These are phyloP conservation scores for Cyprinodon variegatus DNA, from an alignment of 2,113 vertebrate species.

Conservation along the genomic window DNA sequence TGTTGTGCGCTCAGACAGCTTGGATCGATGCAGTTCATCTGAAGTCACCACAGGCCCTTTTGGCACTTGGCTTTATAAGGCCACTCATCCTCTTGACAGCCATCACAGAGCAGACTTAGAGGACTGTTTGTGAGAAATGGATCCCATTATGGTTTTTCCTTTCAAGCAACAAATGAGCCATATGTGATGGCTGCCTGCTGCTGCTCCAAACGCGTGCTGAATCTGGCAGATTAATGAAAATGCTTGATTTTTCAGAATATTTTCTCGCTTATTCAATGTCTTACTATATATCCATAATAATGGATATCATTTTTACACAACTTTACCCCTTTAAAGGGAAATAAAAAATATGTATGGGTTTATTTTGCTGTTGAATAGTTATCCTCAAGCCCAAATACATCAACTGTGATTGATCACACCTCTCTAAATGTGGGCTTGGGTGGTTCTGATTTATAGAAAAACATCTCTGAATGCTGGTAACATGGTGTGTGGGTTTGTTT, in stretches of 20 bases:
- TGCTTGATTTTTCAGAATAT: not conserved
- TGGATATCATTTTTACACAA: not conserved
- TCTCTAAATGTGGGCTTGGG: too few species aligned
- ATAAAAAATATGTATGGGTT: too few species aligned
- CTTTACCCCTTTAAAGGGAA: not conserved
- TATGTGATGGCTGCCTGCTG: conserved; percentile 1
- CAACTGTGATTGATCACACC: too few species aligned
- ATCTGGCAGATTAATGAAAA: not conserved
- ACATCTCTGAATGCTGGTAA: too few species aligned
- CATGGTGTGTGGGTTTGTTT: too few species aligned
- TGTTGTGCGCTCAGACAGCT: conserved; percentile 49
- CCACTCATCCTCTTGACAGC: conserved; percentile 71
- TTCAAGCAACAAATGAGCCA: conserved; percentile 16
- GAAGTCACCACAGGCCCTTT: conserved; percentile 55
- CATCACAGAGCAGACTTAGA: conserved; percentile 46
- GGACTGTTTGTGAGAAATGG: conserved; percentile 56
- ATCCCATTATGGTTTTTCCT: conserved; percentile 40
- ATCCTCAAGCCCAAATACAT: too few species aligned
- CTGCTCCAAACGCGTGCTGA: conserved; percentile 1
- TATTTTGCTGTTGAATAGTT: too few species aligned
- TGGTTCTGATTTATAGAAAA: too few species aligned
- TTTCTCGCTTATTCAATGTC: not conserved
- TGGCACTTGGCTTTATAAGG: conserved; percentile 70
- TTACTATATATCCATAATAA: not conserved
- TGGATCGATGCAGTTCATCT: conserved; percentile 68